Base-by-base conservation (phyloP, 2,797 vertebrate species). In the Gallirallus australis region DNA sequence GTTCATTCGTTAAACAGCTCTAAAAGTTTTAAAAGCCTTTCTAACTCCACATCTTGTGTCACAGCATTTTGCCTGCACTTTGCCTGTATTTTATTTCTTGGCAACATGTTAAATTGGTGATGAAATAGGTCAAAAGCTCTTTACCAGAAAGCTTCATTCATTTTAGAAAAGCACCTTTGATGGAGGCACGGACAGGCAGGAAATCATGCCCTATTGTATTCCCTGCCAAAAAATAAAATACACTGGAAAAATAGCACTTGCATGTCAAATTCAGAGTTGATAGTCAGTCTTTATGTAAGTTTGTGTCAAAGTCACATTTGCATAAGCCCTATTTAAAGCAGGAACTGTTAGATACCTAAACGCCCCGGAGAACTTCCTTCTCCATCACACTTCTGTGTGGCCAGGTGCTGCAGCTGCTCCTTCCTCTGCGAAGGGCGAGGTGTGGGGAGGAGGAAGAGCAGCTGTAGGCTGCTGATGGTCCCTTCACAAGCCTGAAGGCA, bases 131-230 rank as follows among this genome's bases (percentile, higher is more conserved):
- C 80, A 90, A 47, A 95, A 91, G 71, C 80, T 77, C 77, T 95
- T 95, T 5, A 66, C 66, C 78, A 65, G 50, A 91, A 94, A 83
- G 61, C 39, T 72, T 64, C 50, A 47, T 42, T 80, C 82, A 80
- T 80, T 93, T 82, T 61, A 94, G 42, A 91, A 63, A 93, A 93
- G 21, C 60, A 86, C 94, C 56, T 91, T 82, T 93, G 90, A 84
- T 82, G 47, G 72, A 94, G 42, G 40, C 76, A 52, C 0, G 2
- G 48, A 39, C 48, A 50, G 53, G 70, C 56, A 86, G 64, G 84
- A 95, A 96, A 96, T 94, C 91, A 95, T 4, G 53, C 50, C 81
- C 78, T 35, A 77, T 89, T 94, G 90, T 90, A 84, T 39, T 81
- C 48, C 72, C 77, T 84, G 88, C 63, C 56, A 94, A 82, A 42